Evolutionary conservation across 2,113 vertebrate genomes (phyloP).

Genomic region (Glareola pratincola): DNA sequence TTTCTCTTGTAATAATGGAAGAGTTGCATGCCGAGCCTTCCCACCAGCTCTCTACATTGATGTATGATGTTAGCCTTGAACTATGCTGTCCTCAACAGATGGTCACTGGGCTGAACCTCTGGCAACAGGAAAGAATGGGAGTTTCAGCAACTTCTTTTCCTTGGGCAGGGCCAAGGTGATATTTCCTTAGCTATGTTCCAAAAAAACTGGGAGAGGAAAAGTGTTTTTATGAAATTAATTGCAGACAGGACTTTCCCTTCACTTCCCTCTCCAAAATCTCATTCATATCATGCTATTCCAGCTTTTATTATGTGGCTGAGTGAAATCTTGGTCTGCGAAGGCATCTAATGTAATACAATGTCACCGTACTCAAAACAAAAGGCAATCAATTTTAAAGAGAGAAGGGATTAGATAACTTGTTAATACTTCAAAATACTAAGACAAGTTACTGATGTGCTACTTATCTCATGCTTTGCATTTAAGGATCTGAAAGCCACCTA

Average conservation of each 20-base stretch:
- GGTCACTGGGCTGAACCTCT: background rate
- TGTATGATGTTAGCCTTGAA: slow-evolving; percentile 22
- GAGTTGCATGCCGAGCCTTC: background rate
- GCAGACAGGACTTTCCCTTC: background rate
- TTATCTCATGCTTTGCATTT: background rate
- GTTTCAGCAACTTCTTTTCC: slow-evolving; percentile 46
- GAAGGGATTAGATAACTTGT: background rate
- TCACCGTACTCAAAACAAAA: background rate
- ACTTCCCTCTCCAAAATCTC: background rate
- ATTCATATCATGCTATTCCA: background rate
- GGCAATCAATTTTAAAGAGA: background rate
- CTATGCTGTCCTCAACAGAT: background rate
- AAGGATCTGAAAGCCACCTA: background rate
- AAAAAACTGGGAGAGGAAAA: background rate
- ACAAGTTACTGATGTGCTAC: background rate
- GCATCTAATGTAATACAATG: background rate
- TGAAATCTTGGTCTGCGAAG: background rate
- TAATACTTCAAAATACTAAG: background rate
- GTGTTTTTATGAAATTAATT: background rate
- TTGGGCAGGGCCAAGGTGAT: background rate
- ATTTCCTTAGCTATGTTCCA: slow-evolving; percentile 1
- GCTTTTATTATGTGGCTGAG: background rate
- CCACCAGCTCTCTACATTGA: background rate
- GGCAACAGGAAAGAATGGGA: slow-evolving; percentile 5
- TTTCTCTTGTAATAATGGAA: background rate